Evolutionary conservation across 2,113 vertebrate genomes (phyloP).

Genomic region (Narcine bancroftii): DNA sequence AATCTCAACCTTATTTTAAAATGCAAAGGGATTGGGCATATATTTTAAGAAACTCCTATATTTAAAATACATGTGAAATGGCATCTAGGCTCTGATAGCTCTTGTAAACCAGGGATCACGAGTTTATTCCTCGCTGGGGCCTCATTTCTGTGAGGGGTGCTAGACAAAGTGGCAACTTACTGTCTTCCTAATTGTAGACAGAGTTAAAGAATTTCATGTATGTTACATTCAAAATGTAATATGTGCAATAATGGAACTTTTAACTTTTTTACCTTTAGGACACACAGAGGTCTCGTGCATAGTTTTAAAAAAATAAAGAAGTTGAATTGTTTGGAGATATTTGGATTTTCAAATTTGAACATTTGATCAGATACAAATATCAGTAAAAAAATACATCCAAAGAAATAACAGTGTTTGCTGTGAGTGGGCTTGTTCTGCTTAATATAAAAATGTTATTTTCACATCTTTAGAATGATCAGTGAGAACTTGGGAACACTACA

Average conservation of each 20-base stretch:
- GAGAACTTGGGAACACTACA: background rate
- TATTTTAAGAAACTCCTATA: background rate
- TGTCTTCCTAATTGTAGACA: too few relatives aligned
- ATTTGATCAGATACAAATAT: background rate
- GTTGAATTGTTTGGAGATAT: background rate
- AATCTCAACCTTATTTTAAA: background rate
- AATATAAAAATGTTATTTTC: background rate
- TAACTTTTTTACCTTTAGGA: too few relatives aligned
- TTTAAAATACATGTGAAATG: background rate
- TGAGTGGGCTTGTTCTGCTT: too few relatives aligned
- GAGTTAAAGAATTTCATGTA: too few relatives aligned
- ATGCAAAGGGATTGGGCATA: background rate
- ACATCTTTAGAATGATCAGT: background rate
- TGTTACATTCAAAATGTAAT: too few relatives aligned
- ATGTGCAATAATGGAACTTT: too few relatives aligned
- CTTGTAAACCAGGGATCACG: too few relatives aligned
- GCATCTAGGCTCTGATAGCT: too few relatives aligned
- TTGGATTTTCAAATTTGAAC: background rate
- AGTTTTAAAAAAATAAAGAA: background rate
- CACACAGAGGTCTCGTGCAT: background rate
- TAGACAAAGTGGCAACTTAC: too few relatives aligned
- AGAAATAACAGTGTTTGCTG: background rate
- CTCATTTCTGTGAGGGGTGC: too few relatives aligned
- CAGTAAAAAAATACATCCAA: background rate
- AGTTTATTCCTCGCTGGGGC: too few relatives aligned